Evolutionary conservation across 2,888 invertebrate genomes (phyloP), one percentile per base, ranked within the genome.

Genomic region (Arctia plantaginis): DNA sequence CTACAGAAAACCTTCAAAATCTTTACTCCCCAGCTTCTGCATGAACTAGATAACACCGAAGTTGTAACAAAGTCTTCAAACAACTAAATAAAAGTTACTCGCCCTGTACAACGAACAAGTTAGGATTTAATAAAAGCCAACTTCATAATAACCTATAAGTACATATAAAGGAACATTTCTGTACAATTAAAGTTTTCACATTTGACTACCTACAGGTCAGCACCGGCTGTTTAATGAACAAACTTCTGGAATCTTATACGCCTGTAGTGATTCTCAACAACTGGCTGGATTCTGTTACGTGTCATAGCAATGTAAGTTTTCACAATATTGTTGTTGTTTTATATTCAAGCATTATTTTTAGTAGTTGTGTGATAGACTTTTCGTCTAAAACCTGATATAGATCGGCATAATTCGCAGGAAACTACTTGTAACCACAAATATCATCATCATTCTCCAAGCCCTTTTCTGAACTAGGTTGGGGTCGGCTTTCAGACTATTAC

Each of bases 111-210:
- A 30, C 4, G 12, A 51, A 30, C 30, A 23, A 51, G 35, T 44
- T 44, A 7, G 2, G 23, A 65, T 64, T n/a, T 41, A 33, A n/a
- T 39, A 55, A 66, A 66, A 30, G 30, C 18, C 2, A 30, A 67
- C 39, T 62, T n/a, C 47, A 68, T 73, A 73, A 33, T 27, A 71
- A 33, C 8, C 18, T 62, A 62, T 79, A 76, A 80, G 75, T 70
- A 75, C 51, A 75, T 74, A 78, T 75, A 73, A 72, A 70, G 33
- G 68, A 73, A 82, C 77, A 77, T 73, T 79, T 75, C 12, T 77
- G 69, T 75, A 86, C 82, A 86, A 85, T 85, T 85, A 84, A 85
- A 85, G 77, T 85, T 85, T 82, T 80, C 85, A 78, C 85, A 85
- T 85, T 80, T 76, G 80, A 77, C 73, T 81, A 82, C 82, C 73